phyloP scores from a whole-genome alignment of 2,113 vertebrate species.

The Sapayoa aenigma region DNA sequence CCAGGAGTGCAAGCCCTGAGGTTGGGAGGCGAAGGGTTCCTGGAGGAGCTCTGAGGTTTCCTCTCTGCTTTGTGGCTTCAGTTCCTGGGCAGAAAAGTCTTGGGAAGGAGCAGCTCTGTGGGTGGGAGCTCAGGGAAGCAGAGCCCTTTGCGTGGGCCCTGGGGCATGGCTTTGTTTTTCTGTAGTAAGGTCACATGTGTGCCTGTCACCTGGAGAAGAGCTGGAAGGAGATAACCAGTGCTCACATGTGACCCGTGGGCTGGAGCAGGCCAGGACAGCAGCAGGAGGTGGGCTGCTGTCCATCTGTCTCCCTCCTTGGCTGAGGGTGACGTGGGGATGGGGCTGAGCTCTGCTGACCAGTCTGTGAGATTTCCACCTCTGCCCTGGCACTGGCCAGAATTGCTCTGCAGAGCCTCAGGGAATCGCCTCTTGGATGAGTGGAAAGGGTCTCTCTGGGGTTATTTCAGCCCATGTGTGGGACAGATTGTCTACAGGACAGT shows the following conservation, averaged over 20 bases:
- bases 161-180: not conserved
- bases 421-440: accelerated
- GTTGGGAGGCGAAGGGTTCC: constrained; percentile 26
- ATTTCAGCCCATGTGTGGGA: not conserved
- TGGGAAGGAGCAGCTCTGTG: not conserved
- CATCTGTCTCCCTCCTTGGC: not conserved
- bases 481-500: not conserved
- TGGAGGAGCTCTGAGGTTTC: constrained; percentile 11
- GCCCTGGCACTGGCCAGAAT: not conserved
- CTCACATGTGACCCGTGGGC: not conserved
- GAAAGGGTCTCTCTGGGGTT: not conserved
- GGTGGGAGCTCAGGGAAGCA: not conserved
- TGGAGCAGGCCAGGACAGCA: not conserved
- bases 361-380: not conserved
- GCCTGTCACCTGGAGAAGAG: not conserved
- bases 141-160: not conserved
- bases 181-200: accelerated
- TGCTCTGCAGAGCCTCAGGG: not conserved
- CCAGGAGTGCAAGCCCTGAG: not conserved
- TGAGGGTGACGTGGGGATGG: not conserved
- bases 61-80: not conserved
- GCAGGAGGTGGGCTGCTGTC: not conserved
- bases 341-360: not conserved
- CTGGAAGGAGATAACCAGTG: not conserved
- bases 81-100: not conserved